Conservation (phyloP, 1,140 invertebrate species). For the Hyles euphorbiae region DNA sequence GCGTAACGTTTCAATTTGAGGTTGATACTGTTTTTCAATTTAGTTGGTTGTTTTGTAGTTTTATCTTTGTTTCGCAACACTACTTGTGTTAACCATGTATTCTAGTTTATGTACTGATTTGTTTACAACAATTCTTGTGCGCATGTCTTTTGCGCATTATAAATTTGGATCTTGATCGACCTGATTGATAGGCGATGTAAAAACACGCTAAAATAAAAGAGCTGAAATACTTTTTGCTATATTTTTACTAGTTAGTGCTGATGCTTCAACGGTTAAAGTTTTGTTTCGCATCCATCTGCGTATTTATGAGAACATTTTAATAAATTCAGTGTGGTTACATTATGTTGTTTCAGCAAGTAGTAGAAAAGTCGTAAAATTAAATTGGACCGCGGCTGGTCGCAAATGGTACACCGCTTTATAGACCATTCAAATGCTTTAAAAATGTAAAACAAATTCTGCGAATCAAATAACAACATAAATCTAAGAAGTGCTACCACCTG, state of each 20-base stretch:
- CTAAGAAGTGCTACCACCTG: too few relatives aligned
- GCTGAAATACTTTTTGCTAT: too few relatives aligned
- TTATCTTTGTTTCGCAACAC: too few relatives aligned
- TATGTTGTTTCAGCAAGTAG: constrained; percentile 13
- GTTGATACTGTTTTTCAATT: constrained; percentile 2
- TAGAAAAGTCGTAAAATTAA: constrained; percentile 15
- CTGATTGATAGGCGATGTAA: too few relatives aligned
- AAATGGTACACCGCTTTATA: constrained; percentile 1
- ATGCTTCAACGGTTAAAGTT: background rate
- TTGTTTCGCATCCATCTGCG: background rate
- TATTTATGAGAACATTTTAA: constrained; percentile 8
- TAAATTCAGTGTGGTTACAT: constrained; percentile 7
- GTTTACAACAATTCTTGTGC: background rate
- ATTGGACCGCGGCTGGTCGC: constrained; percentile 1
- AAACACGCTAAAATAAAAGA: too few relatives aligned
- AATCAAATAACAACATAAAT: too few relatives aligned
- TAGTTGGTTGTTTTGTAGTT: background rate
- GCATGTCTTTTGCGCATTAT: background rate
- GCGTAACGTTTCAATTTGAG: too few relatives aligned
- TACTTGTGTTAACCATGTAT: background rate
- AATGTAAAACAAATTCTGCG: background rate
- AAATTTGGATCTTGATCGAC: too few relatives aligned
- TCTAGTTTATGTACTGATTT: constrained; percentile 3
- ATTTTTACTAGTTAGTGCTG: background rate
- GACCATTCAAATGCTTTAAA: constrained; percentile 1